Evolutionary conservation across 2,888 invertebrate species (phyloP).

Genomic region (Brachyopa scutellaris): DNA sequence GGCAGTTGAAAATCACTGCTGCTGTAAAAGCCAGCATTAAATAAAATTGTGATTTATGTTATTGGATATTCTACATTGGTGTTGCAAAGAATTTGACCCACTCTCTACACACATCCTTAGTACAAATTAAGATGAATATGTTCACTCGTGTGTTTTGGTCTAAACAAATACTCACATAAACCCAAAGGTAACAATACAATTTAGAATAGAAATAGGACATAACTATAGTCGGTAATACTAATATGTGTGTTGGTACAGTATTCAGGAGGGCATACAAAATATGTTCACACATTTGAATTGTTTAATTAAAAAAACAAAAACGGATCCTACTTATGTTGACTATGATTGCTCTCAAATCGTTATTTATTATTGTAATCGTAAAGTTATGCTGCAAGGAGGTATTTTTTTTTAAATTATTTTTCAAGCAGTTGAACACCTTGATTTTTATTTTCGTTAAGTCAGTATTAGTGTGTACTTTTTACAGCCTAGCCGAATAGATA

Average conservation of each 20-base stretch:
- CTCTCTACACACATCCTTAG: constrained; percentile 61
- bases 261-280: constrained; percentile 1
- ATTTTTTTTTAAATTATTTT: background rate
- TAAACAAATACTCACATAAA: constrained; percentile 36
- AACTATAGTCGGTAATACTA: constrained; percentile 2
- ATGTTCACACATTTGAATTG: constrained; percentile 38
- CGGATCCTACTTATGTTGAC: background rate
- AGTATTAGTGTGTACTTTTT: constrained; percentile 54
- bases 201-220: constrained; percentile 28
- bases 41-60: constrained; percentile 66
- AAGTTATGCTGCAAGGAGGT: constrained; percentile 7
- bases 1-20: constrained; percentile 81
- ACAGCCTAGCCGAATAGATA: constrained; percentile 16
- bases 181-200: constrained; percentile 55
- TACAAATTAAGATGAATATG: constrained; percentile 66
- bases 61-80: constrained; percentile 37
- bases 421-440: background rate
- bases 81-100: constrained; percentile 40
- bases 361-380: constrained; percentile 39
- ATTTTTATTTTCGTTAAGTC: constrained; percentile 32
- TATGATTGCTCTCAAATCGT: constrained; percentile 6
- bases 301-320: too few relatives aligned
- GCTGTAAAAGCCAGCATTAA: constrained; percentile 52
- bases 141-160: constrained; percentile 45
- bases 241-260: constrained; percentile 1